These are phyloP conservation scores for Drosophila sp. DNA, from an alignment of 1,140 invertebrate species.

Conservation along the genomic window DNA sequence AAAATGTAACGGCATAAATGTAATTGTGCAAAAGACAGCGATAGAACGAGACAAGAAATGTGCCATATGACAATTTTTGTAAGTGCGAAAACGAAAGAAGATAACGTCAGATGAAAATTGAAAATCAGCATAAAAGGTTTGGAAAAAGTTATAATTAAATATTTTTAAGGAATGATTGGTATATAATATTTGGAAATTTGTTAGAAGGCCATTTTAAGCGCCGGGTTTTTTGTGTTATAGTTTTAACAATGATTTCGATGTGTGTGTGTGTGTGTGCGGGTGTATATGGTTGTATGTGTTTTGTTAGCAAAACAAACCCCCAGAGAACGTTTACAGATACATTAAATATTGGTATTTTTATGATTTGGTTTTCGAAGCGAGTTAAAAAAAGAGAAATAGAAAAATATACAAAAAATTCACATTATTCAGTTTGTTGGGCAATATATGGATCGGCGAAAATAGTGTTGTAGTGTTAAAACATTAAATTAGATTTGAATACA, in stretches of 20 bases:
- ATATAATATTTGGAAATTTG: slow-evolving; percentile 19
- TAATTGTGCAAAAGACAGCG: slow-evolving; percentile 23
- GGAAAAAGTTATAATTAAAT: slow-evolving; percentile 20
- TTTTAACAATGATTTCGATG: slow-evolving; percentile 59
- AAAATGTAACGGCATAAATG: slow-evolving; percentile 23
- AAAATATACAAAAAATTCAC: slow-evolving; percentile 79
- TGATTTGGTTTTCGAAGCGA: slow-evolving; percentile 63
- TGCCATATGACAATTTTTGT: slow-evolving; percentile 37
- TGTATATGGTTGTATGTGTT: slow-evolving; percentile 31
- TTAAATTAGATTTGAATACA: slow-evolving; percentile 42
- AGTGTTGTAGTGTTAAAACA: slow-evolving; percentile 53
- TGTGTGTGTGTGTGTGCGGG: slow-evolving; percentile 22
- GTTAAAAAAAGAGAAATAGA: slow-evolving; percentile 83
- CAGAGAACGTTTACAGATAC: slow-evolving; percentile 76
- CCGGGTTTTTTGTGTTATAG: slow-evolving; percentile 50
- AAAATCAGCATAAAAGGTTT: slow-evolving; percentile 29
- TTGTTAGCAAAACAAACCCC: slow-evolving; percentile 80
- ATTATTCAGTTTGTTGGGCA: slow-evolving; percentile 78
- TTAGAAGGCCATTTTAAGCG: slow-evolving; percentile 66
- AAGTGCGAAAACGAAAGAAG: slow-evolving; percentile 42
- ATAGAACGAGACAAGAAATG: slow-evolving; percentile 26
- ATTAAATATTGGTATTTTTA: slow-evolving; percentile 61
- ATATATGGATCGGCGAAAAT: slow-evolving; percentile 55
- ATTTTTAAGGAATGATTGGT: slow-evolving; percentile 24
- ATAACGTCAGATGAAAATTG: slow-evolving; percentile 42